Conservation (phyloP, 2,797 vertebrate species). For the Pangasius larnaudii region DNA sequence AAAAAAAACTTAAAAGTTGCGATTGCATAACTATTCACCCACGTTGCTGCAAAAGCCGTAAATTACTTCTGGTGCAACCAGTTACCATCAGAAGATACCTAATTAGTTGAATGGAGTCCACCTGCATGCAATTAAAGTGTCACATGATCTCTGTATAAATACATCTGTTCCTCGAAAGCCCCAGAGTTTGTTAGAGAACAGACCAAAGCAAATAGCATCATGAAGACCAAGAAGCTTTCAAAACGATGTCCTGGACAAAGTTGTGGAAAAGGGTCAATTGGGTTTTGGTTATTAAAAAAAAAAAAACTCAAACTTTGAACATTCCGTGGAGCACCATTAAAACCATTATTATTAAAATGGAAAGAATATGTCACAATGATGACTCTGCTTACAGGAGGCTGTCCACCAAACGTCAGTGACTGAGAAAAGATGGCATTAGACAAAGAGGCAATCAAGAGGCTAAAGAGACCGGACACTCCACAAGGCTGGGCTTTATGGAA, state of each 20-base stretch:
- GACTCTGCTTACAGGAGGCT: not conserved
- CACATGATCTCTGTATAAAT: constrained; percentile 38
- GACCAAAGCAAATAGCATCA: not conserved
- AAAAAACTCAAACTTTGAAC: not conserved
- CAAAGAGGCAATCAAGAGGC: not conserved
- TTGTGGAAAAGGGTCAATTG: not conserved
- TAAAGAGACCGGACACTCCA: not conserved
- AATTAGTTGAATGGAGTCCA: constrained; percentile 68
- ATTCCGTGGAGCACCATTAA: not conserved
- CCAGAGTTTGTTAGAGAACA: constrained; percentile 9
- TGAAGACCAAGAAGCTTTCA: not conserved
- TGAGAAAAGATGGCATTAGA: not conserved
- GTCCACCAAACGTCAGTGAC: not conserved
- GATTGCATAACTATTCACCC: constrained; percentile 1
- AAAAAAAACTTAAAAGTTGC: not conserved
- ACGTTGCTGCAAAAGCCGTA: not conserved
- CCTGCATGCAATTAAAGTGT: constrained; percentile 84
- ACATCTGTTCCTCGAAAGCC: not conserved
- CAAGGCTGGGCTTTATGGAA: not conserved
- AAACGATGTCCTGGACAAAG: not conserved
- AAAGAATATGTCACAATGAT: not conserved
- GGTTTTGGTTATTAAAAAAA: not conserved
- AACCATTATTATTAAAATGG: not conserved
- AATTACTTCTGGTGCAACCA: constrained; percentile 33
- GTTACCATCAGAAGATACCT: constrained; percentile 66